Base-by-base conservation (phyloP, 2,797 vertebrate species). In the Protosalanx chinensis region DNA sequence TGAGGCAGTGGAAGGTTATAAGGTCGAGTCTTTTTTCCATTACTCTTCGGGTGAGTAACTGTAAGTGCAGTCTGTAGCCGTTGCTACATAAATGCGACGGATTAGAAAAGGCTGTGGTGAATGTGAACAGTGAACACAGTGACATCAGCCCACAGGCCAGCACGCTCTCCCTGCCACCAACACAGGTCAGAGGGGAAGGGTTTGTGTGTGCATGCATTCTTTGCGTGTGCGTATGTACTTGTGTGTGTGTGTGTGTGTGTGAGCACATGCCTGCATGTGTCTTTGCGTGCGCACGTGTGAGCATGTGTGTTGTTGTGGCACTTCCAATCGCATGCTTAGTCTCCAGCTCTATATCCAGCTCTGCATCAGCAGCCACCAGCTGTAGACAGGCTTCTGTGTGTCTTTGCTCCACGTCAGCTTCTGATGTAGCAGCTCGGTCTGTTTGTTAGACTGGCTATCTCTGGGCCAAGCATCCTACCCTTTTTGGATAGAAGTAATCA, bases 321-420 rank as follows among this genome's bases (percentile, higher is more conserved):
- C 41, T 46, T 46, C 41, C 15, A 7, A 7, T 4, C 7, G 29
- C 18, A 15, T 8, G 13, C 6, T 7, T 10, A 1, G 8, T 30
- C 20, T 60, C 20, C 8, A 13, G 23, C 12, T 53, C 51, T 7
- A 53, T 16, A 53, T 56, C 51, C 51, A 56, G 51, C 15, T 16
- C 51, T 16, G 16, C 51, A 16, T 6, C 51, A 56, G 2, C 4
- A 56, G 65, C 23, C 7, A 6, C 2, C 49, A 67, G 65, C 65
- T 67, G 64, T 4, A 30, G 23, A 66, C 64, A 16, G 23, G 64
- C 37, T 46, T 73, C 70, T 74, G 80, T 53, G 15, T 58, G 3
- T 46, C 7, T 13, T 64, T 77, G 79, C 73, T 89, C 85, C 86
- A 88, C 86, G 84, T 89, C 88, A 86, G 84, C 86, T 75, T 74